Evolutionary conservation across 2,888 invertebrate species (phyloP), one percentile per base, ranked within the genome.

Genomic region (Lasioglossum oenotherae): DNA sequence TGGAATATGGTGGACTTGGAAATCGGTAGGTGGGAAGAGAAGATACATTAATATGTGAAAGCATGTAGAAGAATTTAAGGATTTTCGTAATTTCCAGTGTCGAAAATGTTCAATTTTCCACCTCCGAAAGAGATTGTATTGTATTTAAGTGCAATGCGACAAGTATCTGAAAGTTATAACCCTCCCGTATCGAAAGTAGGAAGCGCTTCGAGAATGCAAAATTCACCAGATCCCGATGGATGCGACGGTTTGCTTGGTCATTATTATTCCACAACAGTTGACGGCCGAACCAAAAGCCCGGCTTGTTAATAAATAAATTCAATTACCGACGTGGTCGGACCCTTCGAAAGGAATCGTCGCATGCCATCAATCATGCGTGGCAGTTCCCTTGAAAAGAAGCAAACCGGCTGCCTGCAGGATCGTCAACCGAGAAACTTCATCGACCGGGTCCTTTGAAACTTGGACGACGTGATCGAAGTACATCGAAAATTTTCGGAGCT

Each of bases 291-390:
- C 64, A 60, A 78, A 38, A 41, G 27, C 27, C 5, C 19, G 23
- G 69, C 53, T 78, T 72, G 60, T 78, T 73, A 67, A 82, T 73
- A 53, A 44, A 82, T 80, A 79, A 82, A 82, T 79, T 35, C 73
- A 74, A 82, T 82, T 74, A 67, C 53, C 8, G 2, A 19, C 6
- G 23, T 49, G 12, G 27, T 19, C 35, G 16, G 64, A 27, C 44
- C 10, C n/a, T 31, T 57, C 72, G 23, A n/a, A 44, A 44, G 27
- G 31, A 60, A 35, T 78, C 44, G 35, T 23, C 41, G 16, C 16
- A 19, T 78, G 19, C 5, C 19, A 77, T 49, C 38, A 49, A 69
- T 69, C 49, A 49, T 64, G 16, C n/a, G 27, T 19, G 12, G 12
- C 38, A 23, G 16, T 16, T 69, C 35, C 10, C 38, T 23, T 23